These are phyloP conservation scores for Trichopria drosophilae DNA, from an alignment of 2,888 invertebrate genomes.

Conservation along the genomic window DNA sequence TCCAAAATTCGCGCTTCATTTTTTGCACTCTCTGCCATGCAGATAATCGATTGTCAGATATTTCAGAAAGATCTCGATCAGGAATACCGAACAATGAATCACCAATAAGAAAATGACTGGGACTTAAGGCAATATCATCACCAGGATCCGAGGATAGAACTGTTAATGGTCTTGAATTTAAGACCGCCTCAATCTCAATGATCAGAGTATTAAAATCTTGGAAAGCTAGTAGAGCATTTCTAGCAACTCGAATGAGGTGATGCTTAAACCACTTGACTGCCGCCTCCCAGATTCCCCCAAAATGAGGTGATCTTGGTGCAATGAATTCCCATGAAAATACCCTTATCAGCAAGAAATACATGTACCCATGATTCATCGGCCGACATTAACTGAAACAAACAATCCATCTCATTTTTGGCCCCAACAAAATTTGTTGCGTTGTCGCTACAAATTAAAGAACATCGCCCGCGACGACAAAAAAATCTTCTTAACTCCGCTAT, in stretches of 20 bases:
- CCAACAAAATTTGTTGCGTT: slow-evolving; percentile 40
- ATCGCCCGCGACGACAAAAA: slow-evolving; percentile 33
- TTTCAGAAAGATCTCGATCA: too few species aligned
- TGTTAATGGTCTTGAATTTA: too few species aligned
- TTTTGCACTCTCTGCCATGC: too few species aligned
- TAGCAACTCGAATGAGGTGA: slow-evolving; percentile 1
- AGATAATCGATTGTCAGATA: too few species aligned
- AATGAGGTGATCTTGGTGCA: neutral
- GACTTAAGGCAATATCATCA: too few species aligned
- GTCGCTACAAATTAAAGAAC: slow-evolving; percentile 35
- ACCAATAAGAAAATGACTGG: too few species aligned
- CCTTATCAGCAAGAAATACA: neutral
- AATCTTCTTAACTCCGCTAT: slow-evolving; percentile 36
- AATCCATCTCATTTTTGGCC: slow-evolving; percentile 28
- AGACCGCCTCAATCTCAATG: too few species aligned
- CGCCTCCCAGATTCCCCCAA: slow-evolving; percentile 2
- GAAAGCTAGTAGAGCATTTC: neutral
- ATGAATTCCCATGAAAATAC: slow-evolving; percentile 1
- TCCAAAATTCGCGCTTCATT: too few species aligned
- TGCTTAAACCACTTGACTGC: slow-evolving; percentile 1
- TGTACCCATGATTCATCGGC: neutral
- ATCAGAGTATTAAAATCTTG: slow-evolving; percentile 7
- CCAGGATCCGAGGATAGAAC: too few species aligned
- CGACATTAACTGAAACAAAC: neutral
- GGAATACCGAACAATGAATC: too few species aligned